phyloP scores from a whole-genome alignment of 1,140 invertebrate genomes.

The Dendroctonus valens region DNA sequence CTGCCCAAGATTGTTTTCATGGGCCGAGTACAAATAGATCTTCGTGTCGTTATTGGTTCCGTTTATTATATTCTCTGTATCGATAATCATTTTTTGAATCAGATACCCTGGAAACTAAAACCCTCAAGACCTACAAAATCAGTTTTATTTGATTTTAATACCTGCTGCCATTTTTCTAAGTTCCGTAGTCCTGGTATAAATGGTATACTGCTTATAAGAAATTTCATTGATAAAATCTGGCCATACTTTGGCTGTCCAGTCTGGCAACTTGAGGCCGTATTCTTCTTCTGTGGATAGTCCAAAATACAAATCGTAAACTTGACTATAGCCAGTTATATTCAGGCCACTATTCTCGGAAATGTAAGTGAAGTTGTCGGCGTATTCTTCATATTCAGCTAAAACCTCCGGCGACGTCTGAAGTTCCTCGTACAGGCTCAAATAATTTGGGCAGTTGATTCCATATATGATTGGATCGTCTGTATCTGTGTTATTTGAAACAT shows the following conservation, averaged over 20 bases:
- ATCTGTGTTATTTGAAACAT: conserved; percentile 2
- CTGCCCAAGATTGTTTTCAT: conserved; percentile 38
- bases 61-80: conserved; percentile 29
- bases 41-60: conserved; percentile 24
- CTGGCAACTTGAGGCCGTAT: conserved; percentile 58
- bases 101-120: conserved; percentile 6
- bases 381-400: conserved; percentile 17
- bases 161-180: conserved; percentile 33
- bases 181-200: conserved; percentile 30
- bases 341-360: conserved; percentile 34
- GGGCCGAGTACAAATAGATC: conserved; percentile 40
- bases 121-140: neutral
- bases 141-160: conserved; percentile 8
- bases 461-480: conserved; percentile 42
- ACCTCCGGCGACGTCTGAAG: conserved; percentile 13
- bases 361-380: conserved; percentile 29
- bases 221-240: conserved; percentile 51
- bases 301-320: conserved; percentile 35
- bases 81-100: conserved; percentile 39
- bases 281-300: conserved; percentile 47
- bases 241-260: conserved; percentile 61
- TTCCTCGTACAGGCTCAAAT: conserved; percentile 22
- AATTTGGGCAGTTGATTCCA: conserved; percentile 34
- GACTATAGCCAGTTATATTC: conserved; percentile 28
- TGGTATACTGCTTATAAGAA: conserved; percentile 30